phyloP scores from a whole-genome alignment of 1,140 invertebrate species.

The Penaeus japonicus region DNA sequence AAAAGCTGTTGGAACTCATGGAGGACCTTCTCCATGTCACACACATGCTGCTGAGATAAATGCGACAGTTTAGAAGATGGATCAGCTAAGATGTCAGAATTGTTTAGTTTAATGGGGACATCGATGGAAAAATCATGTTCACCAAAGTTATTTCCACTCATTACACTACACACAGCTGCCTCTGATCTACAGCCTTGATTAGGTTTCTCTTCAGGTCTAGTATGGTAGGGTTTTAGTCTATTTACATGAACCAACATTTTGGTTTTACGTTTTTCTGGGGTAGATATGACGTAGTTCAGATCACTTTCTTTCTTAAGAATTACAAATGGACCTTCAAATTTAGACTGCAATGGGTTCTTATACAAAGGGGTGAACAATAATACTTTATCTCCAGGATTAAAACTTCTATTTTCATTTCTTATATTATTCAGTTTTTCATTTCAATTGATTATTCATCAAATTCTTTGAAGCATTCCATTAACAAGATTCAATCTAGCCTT shows the following conservation, averaged over 20 bases:
- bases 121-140: background rate
- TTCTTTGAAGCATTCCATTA: too few relatives aligned
- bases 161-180: background rate
- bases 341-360: too few relatives aligned
- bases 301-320: background rate
- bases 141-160: background rate
- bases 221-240: background rate
- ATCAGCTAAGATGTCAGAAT: background rate
- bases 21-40: background rate
- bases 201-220: background rate
- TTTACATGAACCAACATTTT: background rate
- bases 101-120: background rate
- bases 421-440: too few relatives aligned
- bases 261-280: background rate
- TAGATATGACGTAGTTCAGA: background rate
- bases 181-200: background rate
- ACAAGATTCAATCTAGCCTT: too few relatives aligned
- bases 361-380: too few relatives aligned
- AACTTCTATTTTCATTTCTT: too few relatives aligned
- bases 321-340: background rate
- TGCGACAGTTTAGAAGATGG: constrained; percentile 8
- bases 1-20: background rate
- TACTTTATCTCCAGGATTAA: too few relatives aligned
- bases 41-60: background rate
- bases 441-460: too few relatives aligned